Evolutionary conservation across 2,888 invertebrate species (phyloP), one percentile per base, ranked within the genome.

Genomic region (Macrosiphum euphorbiae): DNA sequence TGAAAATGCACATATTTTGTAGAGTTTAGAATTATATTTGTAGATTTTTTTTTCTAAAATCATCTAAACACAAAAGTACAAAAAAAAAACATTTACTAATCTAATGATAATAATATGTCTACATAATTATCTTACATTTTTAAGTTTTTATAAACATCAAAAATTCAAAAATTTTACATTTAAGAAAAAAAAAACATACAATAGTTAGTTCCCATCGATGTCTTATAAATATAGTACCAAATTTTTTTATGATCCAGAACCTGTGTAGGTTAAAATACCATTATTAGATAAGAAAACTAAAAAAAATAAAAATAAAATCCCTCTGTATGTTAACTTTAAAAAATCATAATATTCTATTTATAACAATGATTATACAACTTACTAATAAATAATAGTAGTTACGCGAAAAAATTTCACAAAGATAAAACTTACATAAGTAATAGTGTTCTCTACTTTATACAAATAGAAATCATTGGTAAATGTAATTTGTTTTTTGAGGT

Each of bases 31-130:
- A 88, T 78, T 88, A 58, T 26, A 41, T 88, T 55, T 55, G 41
- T 55, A 41, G 35, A 41, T 88, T 41, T 50, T 24, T 24, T n/a
- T 26, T 41, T 28, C 55, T 58, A 58, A 55, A 88, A 88, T 55
- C 44, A n/a, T 84, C 16, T 55, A 55, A 35, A 90, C 8, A 55
- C 44, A 91, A 24, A 58, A 85, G 35, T 85, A 44, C 1, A 85
- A 91, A 86, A 58, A 90, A 58, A 92, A 86, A 92, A 91, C 84
- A 91, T 86, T 92, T 92, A 92, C 92, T 88, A 92, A 88, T 88
- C 87, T 92, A 92, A 92, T 87, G 92, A 92, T 92, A 88, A 87
- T 50, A 87, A 67, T 92, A 87, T 87, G 92, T 92, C 92, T 92
- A 92, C 41, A 92, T 92, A 91, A 78, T 84, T 52, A 92, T 92